Evolutionary conservation across 1,140 invertebrate species (phyloP).

Genomic region (Gryon sp.): DNA sequence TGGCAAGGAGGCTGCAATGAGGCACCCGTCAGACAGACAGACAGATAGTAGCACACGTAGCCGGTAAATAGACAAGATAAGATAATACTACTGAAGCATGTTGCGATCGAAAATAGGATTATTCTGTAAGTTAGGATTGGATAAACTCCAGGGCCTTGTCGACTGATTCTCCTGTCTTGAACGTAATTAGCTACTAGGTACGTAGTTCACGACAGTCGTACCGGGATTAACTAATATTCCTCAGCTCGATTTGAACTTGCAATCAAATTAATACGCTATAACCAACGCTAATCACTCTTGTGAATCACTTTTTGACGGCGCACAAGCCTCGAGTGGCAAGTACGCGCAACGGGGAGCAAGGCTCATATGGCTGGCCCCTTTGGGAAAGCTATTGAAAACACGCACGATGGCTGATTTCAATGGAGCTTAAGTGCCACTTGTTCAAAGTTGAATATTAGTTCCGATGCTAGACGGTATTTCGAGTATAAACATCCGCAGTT

Average conservation of each 20-base stretch:
- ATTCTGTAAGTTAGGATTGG: constrained; percentile 71
- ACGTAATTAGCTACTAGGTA: constrained; percentile 70
- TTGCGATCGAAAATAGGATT: constrained; percentile 71
- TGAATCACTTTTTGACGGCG: constrained; percentile 32
- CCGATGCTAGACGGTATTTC: constrained; percentile 15
- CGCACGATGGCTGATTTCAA: constrained; percentile 42
- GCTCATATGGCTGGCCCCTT: constrained; percentile 11
- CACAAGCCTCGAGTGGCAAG: constrained; percentile 14
- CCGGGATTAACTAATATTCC: constrained; percentile 58
- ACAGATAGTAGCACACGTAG: constrained; percentile 42
- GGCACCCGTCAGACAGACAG: constrained; percentile 30
- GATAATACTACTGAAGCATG: constrained; percentile 55
- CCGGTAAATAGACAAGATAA: constrained; percentile 60
- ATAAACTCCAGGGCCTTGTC: constrained; percentile 65
- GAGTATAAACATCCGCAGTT: constrained; percentile 15
- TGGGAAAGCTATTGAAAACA: constrained; percentile 38
- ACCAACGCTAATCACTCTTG: constrained; percentile 45
- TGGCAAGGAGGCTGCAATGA: constrained; percentile 11
- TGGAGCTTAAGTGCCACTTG: constrained; percentile 38
- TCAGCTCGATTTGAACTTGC: constrained; percentile 55
- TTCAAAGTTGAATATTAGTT: constrained; percentile 45
- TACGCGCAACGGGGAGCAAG: constrained; percentile 2
- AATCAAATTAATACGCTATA: constrained; percentile 60
- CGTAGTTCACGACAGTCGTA: constrained; percentile 61
- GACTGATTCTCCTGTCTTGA: constrained; percentile 66